Base-by-base conservation (phyloP, 2,888 invertebrate species). In the Pilophorus perplexus region DNA sequence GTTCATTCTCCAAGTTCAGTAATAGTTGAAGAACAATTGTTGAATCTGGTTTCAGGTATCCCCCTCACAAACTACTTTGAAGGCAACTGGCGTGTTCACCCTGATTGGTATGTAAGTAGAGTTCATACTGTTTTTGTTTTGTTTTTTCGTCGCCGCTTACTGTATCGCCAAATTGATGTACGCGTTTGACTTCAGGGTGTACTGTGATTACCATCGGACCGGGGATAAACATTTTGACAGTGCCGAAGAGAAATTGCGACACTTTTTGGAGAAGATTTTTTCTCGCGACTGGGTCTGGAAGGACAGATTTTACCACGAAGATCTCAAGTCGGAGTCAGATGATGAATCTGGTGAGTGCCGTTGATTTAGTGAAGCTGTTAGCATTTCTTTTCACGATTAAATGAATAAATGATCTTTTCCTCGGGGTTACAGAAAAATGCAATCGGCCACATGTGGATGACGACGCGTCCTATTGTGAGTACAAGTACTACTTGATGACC, bases 161-260 rank as follows among this genome's bases (percentile, higher is more conserved):
- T n/a, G n/a, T n/a, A n/a, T n/a, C n/a, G n/a, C n/a, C n/a, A n/a
- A n/a, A n/a, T n/a, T n/a, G n/a, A n/a, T n/a, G n/a, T n/a, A n/a
- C n/a, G n/a, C n/a, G n/a, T n/a, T n/a, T n/a, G n/a, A n/a, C n/a
- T 64, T 62, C 75, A 89, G 89, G 89, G 87, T 90, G 0, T 93
- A 92, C 76, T 93, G 93, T 76, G 89, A 89, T 74, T 92, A 89
- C 75, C 90, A 90, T 75, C 90, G 91, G 74, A 78, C 88, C 59
- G 88, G 89, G 75, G 87, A 86, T 0, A 88, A 89, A 73, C 86
- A 87, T 74, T 88, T 87, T 67, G 78, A 81, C 6, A 83, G 82
- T n/a, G 67, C 67, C 18, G 91, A 93, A 77, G 81, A 83, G 0
- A 90, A 91, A 75, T 77, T 91, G 2, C 79, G 84, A 57, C 86